Conservation (phyloP, 2,113 vertebrate genomes). For the Etheostoma spectabile region DNA sequence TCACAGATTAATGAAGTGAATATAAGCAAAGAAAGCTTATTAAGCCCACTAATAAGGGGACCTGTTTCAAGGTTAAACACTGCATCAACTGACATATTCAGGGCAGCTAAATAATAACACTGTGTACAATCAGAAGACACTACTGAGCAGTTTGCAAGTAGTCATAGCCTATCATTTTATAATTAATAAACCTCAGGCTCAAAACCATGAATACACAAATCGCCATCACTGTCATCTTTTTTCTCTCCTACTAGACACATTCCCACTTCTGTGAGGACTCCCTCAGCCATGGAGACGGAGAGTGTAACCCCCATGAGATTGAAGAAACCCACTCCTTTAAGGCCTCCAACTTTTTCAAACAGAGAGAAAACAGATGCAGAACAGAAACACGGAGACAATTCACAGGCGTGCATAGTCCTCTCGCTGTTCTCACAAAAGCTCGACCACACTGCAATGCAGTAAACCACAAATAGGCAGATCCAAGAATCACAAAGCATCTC, state of each 20-base stretch:
- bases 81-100: conserved; percentile 62
- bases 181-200: conserved; percentile 78
- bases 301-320: conserved; percentile 74
- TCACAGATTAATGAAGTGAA: conserved; percentile 35
- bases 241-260: conserved; percentile 61
- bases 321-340: conserved; percentile 71
- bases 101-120: conserved; percentile 66
- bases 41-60: conserved; percentile 65
- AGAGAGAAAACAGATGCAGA: conserved; percentile 79
- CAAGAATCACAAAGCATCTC: conserved; percentile 66
- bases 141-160: conserved; percentile 64
- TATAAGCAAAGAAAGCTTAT: conserved; percentile 56
- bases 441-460: conserved; percentile 66
- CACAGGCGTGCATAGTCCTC: conserved; percentile 62
- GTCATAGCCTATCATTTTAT: conserved; percentile 75
- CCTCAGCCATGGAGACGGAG: conserved; percentile 69
- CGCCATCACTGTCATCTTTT: conserved; percentile 60
- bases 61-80: conserved; percentile 68
- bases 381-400: conserved; percentile 74
- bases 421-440: conserved; percentile 63
- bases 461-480: conserved; percentile 61
- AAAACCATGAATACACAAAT: conserved; percentile 60
- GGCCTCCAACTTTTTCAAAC: conserved; percentile 76
- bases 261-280: conserved; percentile 80
- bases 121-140: conserved; percentile 67